Conservation (phyloP, 2,113 vertebrate species). For the Chloebia gouldiae region DNA sequence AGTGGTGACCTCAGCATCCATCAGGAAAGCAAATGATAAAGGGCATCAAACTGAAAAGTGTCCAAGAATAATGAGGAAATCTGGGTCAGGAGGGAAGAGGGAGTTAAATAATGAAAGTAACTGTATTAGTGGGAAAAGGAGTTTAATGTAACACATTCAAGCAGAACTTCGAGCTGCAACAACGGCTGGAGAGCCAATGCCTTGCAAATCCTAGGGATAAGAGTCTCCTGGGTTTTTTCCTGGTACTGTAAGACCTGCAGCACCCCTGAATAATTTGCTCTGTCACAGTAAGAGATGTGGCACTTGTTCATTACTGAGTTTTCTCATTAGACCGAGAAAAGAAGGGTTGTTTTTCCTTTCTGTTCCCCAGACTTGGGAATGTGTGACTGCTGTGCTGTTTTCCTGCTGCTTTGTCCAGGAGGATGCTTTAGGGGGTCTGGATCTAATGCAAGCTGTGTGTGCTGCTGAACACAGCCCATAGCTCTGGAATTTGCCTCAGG, state of each 20-base stretch:
- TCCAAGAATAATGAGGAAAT: not conserved
- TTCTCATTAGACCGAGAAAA: not conserved
- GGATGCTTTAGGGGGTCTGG: not conserved
- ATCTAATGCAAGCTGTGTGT: accelerated
- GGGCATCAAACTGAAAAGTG: not conserved
- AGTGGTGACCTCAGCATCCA: not conserved
- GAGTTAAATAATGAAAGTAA: not conserved
- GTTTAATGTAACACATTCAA: not conserved
- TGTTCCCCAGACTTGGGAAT: accelerated
- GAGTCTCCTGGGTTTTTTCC: not conserved
- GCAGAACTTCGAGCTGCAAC: not conserved
- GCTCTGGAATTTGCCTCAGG: not conserved
- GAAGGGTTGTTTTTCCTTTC: not conserved
- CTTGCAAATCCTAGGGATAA: not conserved
- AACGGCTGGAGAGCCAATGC: not conserved
- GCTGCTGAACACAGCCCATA: not conserved
- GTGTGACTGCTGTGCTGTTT: not conserved
- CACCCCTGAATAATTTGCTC: not conserved
- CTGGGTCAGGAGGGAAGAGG: not conserved
- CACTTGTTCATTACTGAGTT: not conserved
- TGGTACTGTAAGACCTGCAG: not conserved
- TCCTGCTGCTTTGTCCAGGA: not conserved
- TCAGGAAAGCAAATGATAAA: not conserved
- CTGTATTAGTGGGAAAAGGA: not conserved
- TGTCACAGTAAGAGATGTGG: not conserved